Conservation (phyloP, 2,797 vertebrate genomes). For the Arremon aurantiirostris region DNA sequence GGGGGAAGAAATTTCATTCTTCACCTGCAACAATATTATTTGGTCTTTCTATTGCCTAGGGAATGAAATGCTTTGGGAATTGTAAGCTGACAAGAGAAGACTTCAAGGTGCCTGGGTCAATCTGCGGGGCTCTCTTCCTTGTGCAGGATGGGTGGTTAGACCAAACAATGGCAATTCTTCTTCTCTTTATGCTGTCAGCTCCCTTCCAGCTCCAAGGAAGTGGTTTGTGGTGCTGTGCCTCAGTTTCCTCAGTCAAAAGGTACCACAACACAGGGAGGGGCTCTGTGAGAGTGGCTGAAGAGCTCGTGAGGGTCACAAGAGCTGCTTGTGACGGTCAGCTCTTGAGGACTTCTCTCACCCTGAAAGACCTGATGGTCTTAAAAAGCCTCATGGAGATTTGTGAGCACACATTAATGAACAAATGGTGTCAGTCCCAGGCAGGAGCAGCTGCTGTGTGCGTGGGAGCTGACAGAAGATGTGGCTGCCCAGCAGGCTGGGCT, state of each 20-base stretch:
- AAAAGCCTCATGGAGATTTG: not conserved
- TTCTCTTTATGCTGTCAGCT: not conserved
- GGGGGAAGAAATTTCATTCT: not conserved
- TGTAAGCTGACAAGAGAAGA: not conserved
- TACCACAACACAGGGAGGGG: not conserved
- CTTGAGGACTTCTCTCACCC: not conserved
- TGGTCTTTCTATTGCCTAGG: not conserved
- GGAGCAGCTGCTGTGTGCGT: slow-evolving; percentile 49
- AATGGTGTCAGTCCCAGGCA: slow-evolving; percentile 16
- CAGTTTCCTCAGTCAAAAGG: not conserved
- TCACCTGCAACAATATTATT: not conserved
- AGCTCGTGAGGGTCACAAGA: not conserved
- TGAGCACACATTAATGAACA: not conserved
- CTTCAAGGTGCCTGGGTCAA: not conserved
- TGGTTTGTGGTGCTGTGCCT: not conserved
- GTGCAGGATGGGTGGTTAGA: not conserved
- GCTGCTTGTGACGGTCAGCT: not conserved
- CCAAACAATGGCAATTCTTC: not conserved
- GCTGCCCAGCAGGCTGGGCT: slow-evolving; percentile 14
- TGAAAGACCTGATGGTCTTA: not conserved
- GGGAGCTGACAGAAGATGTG: not conserved
- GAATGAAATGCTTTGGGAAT: not conserved
- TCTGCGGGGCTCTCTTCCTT: not conserved
- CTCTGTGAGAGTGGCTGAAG: not conserved
- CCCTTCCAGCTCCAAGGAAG: not conserved